Conservation (phyloP, 2,797 vertebrate species). For the Myripristis jacobus region DNA sequence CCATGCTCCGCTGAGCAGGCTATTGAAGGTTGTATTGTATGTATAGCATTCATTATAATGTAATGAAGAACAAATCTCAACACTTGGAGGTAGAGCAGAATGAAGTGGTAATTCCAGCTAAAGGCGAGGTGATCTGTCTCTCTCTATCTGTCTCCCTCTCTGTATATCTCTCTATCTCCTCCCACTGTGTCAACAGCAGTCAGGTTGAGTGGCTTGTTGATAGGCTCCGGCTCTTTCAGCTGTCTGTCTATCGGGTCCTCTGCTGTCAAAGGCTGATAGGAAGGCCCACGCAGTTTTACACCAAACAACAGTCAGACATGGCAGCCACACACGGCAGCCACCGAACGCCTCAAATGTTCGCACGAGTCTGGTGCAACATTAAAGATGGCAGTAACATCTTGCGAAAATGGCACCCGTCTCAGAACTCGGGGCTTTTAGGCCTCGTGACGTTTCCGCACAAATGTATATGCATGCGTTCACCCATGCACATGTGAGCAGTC, state of each 20-base stretch:
- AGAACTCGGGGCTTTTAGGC: neutral
- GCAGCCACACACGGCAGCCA: too few species aligned
- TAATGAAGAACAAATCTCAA: neutral
- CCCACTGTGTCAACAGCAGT: neutral
- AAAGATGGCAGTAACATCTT: neutral
- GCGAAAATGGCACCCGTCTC: constrained; percentile 4
- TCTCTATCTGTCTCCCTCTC: neutral
- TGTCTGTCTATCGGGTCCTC: neutral
- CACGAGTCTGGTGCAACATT: neutral
- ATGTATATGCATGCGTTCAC: neutral
- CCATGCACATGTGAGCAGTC: neutral
- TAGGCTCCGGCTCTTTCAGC: neutral
- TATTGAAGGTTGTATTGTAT: neutral
- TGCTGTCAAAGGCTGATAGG: neutral
- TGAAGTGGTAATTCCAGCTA: neutral
- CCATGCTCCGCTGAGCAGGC: neutral
- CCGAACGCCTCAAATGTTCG: neutral
- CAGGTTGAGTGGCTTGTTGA: constrained; percentile 4
- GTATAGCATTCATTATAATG: neutral
- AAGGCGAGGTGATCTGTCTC: neutral
- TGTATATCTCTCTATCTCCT: neutral
- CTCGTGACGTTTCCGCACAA: neutral
- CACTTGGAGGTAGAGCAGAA: neutral
- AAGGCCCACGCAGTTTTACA: constrained; percentile 3
- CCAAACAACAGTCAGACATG: neutral